Base-by-base conservation (phyloP, 2,113 vertebrate genomes). In the Nyctibius bracteatus region DNA sequence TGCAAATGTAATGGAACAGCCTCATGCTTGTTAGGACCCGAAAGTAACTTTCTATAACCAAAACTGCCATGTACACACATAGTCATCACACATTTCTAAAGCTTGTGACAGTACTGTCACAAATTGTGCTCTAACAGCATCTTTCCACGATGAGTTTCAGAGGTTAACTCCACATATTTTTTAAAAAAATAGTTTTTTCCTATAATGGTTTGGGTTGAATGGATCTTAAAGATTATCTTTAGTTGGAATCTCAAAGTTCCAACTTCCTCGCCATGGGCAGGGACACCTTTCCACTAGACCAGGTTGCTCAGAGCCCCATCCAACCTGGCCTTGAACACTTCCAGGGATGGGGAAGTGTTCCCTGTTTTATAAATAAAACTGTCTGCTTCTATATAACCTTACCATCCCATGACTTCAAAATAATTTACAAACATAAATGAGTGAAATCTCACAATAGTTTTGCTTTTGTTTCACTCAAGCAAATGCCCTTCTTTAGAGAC, bases 1-100 rank as follows among this genome's bases (percentile, higher is more conserved):
- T 25, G 2, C 62, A 81, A 94, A 65, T 72, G 27, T 75, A 94
- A 92, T 41, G 7, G 49, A 94, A 94, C 22, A 51, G 31, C 46
- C 57, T 87, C 20, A 54, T 21, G n/a, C 49, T 92, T 96, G 31
- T 91, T 93, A 94, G 35, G 63, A 78, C n/a, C 71, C 47, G 73
- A 93, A 88, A 92, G 55, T 77, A 91, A 75, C 44, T 96, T 81
- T 80, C 31, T 35, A 7, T 41, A 51, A 51, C 59, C 59, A 91
- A 85, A 90, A 35, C 39, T 63, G 17, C 35, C 59, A 75, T 1
- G 3, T 15, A 54, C 0, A 0, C n/a, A 70, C 8, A 23, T 7
- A 37, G 8, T 30, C 16, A 8, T 47, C n/a, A 55, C 8, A 23
- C 8, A n/a, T 41, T 86, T 61, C 57, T 86, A 37, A 84, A 83